phyloP scores from a whole-genome alignment of 2,797 vertebrate species.

The Arnoldichthys spilopterus region DNA sequence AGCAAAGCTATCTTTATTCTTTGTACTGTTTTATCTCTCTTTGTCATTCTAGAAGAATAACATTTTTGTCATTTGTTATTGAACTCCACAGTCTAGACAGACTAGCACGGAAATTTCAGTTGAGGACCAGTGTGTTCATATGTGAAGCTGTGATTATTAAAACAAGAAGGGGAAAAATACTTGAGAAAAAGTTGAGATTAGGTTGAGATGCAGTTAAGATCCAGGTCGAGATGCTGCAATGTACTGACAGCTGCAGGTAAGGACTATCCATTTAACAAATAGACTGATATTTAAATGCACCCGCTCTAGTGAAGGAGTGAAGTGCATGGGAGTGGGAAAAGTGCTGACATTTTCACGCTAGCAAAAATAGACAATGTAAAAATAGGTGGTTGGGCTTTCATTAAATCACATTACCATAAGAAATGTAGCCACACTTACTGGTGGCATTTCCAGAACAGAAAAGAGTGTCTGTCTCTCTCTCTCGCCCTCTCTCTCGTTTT shows the following conservation, averaged over 20 bases:
- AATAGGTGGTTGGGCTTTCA: conserved; percentile 67
- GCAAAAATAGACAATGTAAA: conserved; percentile 67
- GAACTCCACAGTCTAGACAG: not conserved
- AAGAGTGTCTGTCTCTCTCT: conserved; percentile 31
- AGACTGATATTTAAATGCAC: conserved; percentile 77
- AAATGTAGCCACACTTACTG: conserved; percentile 59
- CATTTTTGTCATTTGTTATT: too few species aligned
- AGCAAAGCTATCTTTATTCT: not conserved
- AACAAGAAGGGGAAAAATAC: not conserved
- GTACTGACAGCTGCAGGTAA: conserved; percentile 73
- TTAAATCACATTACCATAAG: conserved; percentile 62
- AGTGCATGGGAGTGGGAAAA: conserved; percentile 59
- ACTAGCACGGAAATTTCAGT: not conserved
- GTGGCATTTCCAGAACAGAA: conserved; percentile 73
- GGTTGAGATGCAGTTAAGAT: conserved; percentile 57
- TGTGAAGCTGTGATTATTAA: not conserved
- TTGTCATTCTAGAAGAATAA: too few species aligned
- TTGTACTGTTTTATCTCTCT: not conserved
- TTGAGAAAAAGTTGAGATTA: conserved; percentile 53
- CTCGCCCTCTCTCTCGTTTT: conserved; percentile 9
- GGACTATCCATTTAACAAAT: conserved; percentile 78
- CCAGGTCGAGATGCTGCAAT: conserved; percentile 70
- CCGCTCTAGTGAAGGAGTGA: conserved; percentile 64
- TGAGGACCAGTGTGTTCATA: not conserved
- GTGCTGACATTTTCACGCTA: conserved; percentile 74